Evolutionary conservation across 1,140 invertebrate species (phyloP).

Genomic region (Hyles euphorbiae): DNA sequence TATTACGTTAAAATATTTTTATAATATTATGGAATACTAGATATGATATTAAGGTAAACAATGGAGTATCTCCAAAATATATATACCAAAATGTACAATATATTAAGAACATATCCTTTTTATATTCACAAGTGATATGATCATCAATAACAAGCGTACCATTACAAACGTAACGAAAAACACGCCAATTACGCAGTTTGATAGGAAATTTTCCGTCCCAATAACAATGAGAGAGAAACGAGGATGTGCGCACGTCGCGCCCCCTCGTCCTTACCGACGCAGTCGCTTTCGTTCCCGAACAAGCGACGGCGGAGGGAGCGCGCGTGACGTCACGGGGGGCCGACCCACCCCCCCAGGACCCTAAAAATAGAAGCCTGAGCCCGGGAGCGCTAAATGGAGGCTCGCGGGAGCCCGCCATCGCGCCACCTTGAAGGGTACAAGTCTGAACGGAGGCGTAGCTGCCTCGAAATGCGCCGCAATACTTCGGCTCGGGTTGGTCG

Average conservation of each 20-base stretch:
- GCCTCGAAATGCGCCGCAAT: not conserved
- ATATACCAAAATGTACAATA: no score
- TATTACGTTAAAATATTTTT: no score
- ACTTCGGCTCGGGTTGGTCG: not conserved
- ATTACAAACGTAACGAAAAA: not conserved
- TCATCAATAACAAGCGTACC: not conserved
- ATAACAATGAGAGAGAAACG: conserved; percentile 15
- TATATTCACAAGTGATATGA: no score
- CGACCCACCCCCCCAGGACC: conserved; percentile 32
- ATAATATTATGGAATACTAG: no score
- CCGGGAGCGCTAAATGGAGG: conserved; percentile 58
- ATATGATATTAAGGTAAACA: no score
- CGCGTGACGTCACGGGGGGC: conserved; percentile 29
- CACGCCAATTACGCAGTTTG: conserved; percentile 11
- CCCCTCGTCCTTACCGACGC: conserved; percentile 10
- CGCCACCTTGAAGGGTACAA: conserved; percentile 8
- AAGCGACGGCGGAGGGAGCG: conserved; percentile 32
- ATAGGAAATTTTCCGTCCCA: conserved; percentile 20
- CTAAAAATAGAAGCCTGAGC: conserved; percentile 55
- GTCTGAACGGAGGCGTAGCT: conserved; percentile 1
- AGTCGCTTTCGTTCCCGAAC: conserved; percentile 19
- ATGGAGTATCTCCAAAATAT: no score
- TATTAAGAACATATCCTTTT: no score
- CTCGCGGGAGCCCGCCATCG: conserved; percentile 7
- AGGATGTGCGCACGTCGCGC: conserved; percentile 1